phyloP scores from a whole-genome alignment of 2,113 vertebrate genomes.

The Merops nubicus region DNA sequence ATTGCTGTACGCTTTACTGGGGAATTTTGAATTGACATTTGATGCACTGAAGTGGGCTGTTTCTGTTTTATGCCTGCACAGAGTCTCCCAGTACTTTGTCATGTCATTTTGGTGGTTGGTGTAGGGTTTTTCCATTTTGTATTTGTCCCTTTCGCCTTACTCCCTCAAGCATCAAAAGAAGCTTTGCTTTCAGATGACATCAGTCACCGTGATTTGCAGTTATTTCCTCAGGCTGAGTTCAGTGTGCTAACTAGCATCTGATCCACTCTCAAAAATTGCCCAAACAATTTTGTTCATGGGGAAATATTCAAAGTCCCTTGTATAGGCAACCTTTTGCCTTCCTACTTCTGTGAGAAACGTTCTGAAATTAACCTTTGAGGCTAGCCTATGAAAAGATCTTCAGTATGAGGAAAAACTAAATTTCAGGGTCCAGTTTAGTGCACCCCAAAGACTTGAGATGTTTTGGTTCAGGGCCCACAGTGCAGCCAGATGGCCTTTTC shows the following conservation, averaged over 20 bases:
- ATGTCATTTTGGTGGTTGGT: neutral
- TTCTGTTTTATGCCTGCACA: fast-evolving
- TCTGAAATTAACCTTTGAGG: neutral
- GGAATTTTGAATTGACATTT: neutral
- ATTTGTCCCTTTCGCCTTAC: neutral
- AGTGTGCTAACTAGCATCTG: neutral
- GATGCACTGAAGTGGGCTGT: neutral
- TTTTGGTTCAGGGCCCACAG: neutral
- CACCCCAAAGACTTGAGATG: neutral
- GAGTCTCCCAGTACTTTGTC: neutral
- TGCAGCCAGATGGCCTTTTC: neutral
- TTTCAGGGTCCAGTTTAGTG: neutral
- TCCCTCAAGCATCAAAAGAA: neutral
- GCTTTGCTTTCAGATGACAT: neutral
- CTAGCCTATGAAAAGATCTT: neutral
- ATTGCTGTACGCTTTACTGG: neutral
- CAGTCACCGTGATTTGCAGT: neutral
- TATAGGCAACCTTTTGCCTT: neutral
- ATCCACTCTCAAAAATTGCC: neutral
- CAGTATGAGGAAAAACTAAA: neutral
- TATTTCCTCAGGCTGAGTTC: neutral
- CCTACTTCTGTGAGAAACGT: neutral
- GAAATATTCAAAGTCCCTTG: neutral
- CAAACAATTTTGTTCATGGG: neutral
- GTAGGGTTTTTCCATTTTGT: neutral